Evolutionary conservation across 2,888 invertebrate species (phyloP).

Genomic region (Physocephala rufipes): DNA sequence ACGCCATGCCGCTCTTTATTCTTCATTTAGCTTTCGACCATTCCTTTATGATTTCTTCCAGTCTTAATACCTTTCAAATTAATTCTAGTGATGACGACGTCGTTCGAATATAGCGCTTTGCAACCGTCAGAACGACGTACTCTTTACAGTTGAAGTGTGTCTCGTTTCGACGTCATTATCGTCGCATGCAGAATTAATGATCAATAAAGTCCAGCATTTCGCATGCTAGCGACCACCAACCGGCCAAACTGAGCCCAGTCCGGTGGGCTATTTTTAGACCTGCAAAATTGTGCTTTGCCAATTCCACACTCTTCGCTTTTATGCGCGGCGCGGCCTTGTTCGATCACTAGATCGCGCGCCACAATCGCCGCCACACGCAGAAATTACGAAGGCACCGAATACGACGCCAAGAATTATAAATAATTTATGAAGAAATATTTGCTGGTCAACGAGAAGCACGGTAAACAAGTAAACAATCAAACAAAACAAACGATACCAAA

Average conservation of each 20-base stretch:
- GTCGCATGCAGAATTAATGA: constrained; percentile 18
- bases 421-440: constrained; percentile 34
- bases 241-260: constrained; percentile 9
- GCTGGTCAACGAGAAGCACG: constrained; percentile 10
- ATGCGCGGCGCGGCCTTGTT: constrained; percentile 25
- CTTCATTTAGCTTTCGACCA: background rate
- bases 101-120: constrained; percentile 1
- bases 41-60: background rate
- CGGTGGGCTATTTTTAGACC: constrained; percentile 29
- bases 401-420: constrained; percentile 30
- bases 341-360: constrained; percentile 18
- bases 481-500: background rate
- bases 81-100: background rate
- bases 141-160: background rate
- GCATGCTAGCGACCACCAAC: constrained; percentile 34
- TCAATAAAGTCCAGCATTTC: constrained; percentile 31
- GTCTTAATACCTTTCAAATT: background rate
- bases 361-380: constrained; percentile 26
- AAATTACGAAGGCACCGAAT: constrained; percentile 22
- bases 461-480: no score
- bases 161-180: constrained; percentile 11
- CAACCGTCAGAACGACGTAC: background rate
- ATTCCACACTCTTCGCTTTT: constrained; percentile 23
- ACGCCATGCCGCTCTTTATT: background rate
- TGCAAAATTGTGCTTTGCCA: background rate